phyloP scores from a whole-genome alignment of 1,140 invertebrate genomes.

The Caenorhabditis inopinata region DNA sequence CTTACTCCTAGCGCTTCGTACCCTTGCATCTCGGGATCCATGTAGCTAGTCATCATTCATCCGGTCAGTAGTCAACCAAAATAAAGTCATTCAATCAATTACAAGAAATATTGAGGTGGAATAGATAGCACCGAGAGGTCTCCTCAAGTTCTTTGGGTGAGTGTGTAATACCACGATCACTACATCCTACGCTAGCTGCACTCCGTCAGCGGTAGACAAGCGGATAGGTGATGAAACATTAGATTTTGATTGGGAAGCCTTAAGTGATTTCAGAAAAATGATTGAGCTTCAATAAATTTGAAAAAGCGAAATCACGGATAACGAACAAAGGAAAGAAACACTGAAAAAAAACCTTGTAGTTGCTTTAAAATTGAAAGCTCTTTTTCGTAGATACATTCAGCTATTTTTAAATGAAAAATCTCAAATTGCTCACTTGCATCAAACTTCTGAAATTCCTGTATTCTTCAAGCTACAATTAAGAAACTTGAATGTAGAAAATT shows the following conservation, averaged over 20 bases:
- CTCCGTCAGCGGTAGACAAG: conserved; percentile 1
- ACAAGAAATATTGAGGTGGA: conserved; percentile 29
- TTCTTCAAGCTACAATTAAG: too few relatives aligned
- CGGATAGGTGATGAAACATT: conserved; percentile 25
- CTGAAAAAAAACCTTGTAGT: too few relatives aligned
- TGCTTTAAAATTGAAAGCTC: too few relatives aligned
- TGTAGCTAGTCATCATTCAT: not conserved
- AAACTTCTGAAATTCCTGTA: too few relatives aligned
- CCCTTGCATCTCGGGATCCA: not conserved
- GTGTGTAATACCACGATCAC: conserved; percentile 27
- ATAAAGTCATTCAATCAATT: conserved; percentile 35
- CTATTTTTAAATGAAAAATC: too few relatives aligned
- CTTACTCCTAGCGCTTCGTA: too few relatives aligned
- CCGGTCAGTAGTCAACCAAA: not conserved
- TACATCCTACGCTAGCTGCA: conserved; percentile 24
- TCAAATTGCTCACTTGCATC: too few relatives aligned
- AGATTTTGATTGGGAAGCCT: not conserved
- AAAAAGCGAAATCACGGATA: too few relatives aligned
- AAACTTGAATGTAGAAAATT: too few relatives aligned
- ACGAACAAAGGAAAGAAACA: too few relatives aligned
- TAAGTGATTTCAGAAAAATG: not conserved
- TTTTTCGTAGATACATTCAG: too few relatives aligned
- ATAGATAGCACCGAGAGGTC: conserved; percentile 5
- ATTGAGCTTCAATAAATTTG: not conserved
- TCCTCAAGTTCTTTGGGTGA: conserved; percentile 18